Evolutionary conservation across 2,888 invertebrate species (phyloP), one percentile per base, ranked within the genome.

Genomic region (Penaeus monodon): DNA sequence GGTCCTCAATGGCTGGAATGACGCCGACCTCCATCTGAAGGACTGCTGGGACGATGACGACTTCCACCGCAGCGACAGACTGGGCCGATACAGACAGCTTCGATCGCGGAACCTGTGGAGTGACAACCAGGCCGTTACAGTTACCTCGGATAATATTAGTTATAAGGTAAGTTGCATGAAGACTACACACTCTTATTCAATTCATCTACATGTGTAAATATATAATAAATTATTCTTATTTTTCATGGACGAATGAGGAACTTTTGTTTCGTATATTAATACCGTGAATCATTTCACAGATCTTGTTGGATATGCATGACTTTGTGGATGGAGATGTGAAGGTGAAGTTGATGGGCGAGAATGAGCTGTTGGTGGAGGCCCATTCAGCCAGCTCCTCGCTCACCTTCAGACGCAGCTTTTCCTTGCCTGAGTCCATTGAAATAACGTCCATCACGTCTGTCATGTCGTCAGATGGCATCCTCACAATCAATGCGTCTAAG

Each of bases 281-380:
- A 17, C 14, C 57, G 17, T 57, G 17, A 57, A 57, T 57, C 6
- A 14, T 44, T 22, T 33, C 38, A 22, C 84, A 89, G 89, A 89
- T 89, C 68, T 85, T 89, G 27, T 33, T 89, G 79, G 89, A 89
- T 38, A 88, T 89, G 38, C 86, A 84, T 64, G 86, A 88, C 77
- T 89, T 89, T 76, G 74, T 84, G 27, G 86, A 88, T 33, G 85
- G 84, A 20, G 89, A 89, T 24, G 73, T 89, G 78, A 89, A 88
- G 76, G 85, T 89, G 78, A 86, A 86, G 77, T 84, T 88, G 64
- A 68, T 86, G 20, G 84, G 84, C 14, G 88, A 89, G 44, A 79
- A 57, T n/a, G 88, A 89, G 76, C 76, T 89, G 76, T 17, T 86
- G 33, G 89, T 88, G 81, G 89, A 89, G 80, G 89, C 88, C 17